Evolutionary conservation across 1,140 invertebrate species (phyloP).

Genomic region (Holotrichia oblita): DNA sequence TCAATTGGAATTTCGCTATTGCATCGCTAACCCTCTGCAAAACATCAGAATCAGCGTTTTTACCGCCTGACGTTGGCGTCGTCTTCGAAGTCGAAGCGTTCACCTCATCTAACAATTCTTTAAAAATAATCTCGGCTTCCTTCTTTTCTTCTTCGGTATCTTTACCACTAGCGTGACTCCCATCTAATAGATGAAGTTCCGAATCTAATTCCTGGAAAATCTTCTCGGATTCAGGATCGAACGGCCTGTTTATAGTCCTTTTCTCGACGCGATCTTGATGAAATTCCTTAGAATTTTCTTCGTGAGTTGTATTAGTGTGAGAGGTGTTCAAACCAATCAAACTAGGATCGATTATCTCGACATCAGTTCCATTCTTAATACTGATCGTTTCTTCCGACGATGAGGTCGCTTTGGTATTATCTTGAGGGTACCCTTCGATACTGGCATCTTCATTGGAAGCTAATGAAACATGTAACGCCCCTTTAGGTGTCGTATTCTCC

Average conservation of each 20-base stretch:
- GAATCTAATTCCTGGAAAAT: constrained; percentile 53
- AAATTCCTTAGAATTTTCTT: constrained; percentile 47
- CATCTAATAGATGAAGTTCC: constrained; percentile 47
- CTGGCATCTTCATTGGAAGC: constrained; percentile 54
- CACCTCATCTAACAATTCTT: constrained; percentile 55
- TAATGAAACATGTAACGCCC: constrained; percentile 43
- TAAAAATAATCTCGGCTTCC: constrained; percentile 55
- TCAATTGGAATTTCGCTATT: constrained; percentile 50
- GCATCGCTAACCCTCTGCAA: constrained; percentile 51
- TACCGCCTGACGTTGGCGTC: constrained; percentile 1
- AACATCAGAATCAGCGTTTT: constrained; percentile 43
- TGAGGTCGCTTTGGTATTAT: neutral
- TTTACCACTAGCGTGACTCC: constrained; percentile 25
- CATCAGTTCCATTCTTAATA: constrained; percentile 41
- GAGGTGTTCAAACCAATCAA: neutral
- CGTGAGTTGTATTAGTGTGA: constrained; percentile 23
- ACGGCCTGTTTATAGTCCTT: neutral
- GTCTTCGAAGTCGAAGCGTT: constrained; percentile 49
- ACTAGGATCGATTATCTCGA: constrained; percentile 47
- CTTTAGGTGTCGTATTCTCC: constrained; percentile 52
- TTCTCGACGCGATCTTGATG: constrained; percentile 45
- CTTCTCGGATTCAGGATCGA: constrained; percentile 42
- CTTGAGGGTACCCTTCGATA: constrained; percentile 42
- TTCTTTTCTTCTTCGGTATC: constrained; percentile 47
- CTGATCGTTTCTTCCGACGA: neutral